Base-by-base conservation (phyloP, 2,797 vertebrate genomes). In the Amazona ochrocephala region DNA sequence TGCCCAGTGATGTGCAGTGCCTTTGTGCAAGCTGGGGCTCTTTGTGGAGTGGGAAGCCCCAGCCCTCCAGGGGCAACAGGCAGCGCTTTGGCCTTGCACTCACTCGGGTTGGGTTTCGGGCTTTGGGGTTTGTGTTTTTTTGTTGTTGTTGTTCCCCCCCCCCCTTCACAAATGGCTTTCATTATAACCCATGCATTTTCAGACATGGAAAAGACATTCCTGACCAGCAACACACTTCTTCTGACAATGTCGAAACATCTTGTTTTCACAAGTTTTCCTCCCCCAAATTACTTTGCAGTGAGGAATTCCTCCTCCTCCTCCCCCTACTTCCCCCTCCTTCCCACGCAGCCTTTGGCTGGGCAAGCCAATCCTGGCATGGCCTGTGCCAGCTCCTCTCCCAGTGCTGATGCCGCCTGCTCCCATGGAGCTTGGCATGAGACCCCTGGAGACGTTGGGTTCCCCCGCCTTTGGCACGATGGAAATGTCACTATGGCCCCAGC, bases 221-320 rank as follows among this genome's bases (percentile, higher is more conserved):
- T 91, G 88, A 90, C 73, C 83, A 93, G 83, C 80, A 93, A 94
- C 83, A 95, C 39, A 54, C 83, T 95, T 92, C 62, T 91, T 78
- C n/a, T 81, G 83, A 96, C 93, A 94, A 18, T 95, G 95, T 95
- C 5, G 74, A 96, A 97, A 96, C 74, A 82, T 90, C 91, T 97
- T 97, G 94, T 95, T 96, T 96, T 96, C 93, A 96, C 95, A 92
- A 97, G 87, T 95, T 94, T 94, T 95, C 95, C 96, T 94, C 88
- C 90, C 80, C 60, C 85, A 91, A 87, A 93, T 95, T 94, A 81
- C 87, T 95, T 58, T 73, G 79, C 92, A 88, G 76, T 91, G 73
- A 94, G 85, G 90, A 94, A 96, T 94, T 96, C 85, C 87, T 90
- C 75, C 82, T 54, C 45, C 23, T 15, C 19, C 3, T 9, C 54